phyloP scores from a whole-genome alignment of 1,140 invertebrate species.

The Plodia interpunctella region DNA sequence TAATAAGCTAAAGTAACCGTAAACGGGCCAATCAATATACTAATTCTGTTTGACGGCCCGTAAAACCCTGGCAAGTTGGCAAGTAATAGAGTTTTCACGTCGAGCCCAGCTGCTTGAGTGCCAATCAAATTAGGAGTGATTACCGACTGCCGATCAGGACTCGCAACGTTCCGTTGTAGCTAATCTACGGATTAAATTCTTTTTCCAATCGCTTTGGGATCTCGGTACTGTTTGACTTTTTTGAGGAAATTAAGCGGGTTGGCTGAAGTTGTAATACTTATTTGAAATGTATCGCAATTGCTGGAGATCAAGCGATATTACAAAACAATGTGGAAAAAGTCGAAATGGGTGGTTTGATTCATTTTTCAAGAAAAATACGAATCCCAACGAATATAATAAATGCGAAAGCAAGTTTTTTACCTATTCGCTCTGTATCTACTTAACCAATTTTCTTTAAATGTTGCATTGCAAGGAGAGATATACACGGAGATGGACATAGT shows the following conservation, averaged over 20 bases:
- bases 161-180: slow-evolving; percentile 34
- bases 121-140: slow-evolving; percentile 66
- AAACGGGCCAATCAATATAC: slow-evolving; percentile 35
- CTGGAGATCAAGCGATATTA: too few species aligned
- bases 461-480: too few species aligned
- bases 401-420: too few species aligned
- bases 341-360: too few species aligned
- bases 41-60: slow-evolving; percentile 33
- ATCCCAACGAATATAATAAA: too few species aligned
- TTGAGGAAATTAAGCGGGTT: background rate
- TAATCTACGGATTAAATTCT: slow-evolving; percentile 52
- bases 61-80: slow-evolving; percentile 38
- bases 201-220: slow-evolving; percentile 19
- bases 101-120: slow-evolving; percentile 46
- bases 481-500: too few species aligned
- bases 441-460: too few species aligned
- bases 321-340: too few species aligned
- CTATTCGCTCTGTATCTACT: too few species aligned
- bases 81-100: slow-evolving; percentile 51
- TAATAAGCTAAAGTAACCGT: slow-evolving; percentile 18
- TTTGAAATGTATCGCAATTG: too few species aligned
- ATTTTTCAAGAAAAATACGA: too few species aligned
- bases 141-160: slow-evolving; percentile 38
- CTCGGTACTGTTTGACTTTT: background rate
- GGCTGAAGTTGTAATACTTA: background rate